Evolutionary conservation across 1,140 invertebrate species (phyloP).

Genomic region (Drosophila teissieri): DNA sequence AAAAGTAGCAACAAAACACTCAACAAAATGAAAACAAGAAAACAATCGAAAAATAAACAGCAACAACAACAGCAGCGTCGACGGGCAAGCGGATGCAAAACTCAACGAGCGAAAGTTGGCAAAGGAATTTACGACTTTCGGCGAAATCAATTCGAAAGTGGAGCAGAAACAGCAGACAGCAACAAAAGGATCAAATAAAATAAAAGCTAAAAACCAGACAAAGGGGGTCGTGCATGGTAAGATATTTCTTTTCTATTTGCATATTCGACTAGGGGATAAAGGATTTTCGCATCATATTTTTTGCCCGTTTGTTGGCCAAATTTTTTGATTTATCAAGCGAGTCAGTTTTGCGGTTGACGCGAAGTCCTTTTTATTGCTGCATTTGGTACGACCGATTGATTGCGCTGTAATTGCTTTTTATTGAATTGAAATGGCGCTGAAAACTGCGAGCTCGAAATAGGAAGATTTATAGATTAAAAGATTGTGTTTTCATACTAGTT

Average conservation of each 20-base stretch:
- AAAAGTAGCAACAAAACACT: slow-evolving; percentile 11
- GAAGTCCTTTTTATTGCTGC: slow-evolving; percentile 35
- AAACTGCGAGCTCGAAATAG: background rate
- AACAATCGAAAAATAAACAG: slow-evolving; percentile 54
- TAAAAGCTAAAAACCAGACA: slow-evolving; percentile 29
- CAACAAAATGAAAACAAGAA: slow-evolving; percentile 52
- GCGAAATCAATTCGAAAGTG: slow-evolving; percentile 75
- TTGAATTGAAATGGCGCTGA: slow-evolving; percentile 22
- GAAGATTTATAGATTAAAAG: slow-evolving; percentile 9
- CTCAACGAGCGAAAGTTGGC: slow-evolving; percentile 65
- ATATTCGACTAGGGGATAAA: slow-evolving; percentile 31
- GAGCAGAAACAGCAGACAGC: slow-evolving; percentile 41
- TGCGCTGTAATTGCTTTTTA: slow-evolving; percentile 71
- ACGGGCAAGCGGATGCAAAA: slow-evolving; percentile 32
- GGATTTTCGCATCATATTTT: slow-evolving; percentile 28
- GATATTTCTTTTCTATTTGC: slow-evolving; percentile 36
- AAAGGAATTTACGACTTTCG: slow-evolving; percentile 80
- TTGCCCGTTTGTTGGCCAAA: slow-evolving; percentile 22
- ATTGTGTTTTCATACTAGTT: background rate
- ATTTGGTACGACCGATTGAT: slow-evolving; percentile 50
- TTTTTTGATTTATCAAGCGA: slow-evolving; percentile 65
- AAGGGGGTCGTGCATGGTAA: slow-evolving; percentile 18
- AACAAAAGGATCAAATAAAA: slow-evolving; percentile 31
- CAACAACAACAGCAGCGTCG: slow-evolving; percentile 31
- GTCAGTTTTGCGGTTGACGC: slow-evolving; percentile 36